Evolutionary conservation across 2,797 vertebrate genomes (phyloP).

Genomic region (Falco concolor): DNA sequence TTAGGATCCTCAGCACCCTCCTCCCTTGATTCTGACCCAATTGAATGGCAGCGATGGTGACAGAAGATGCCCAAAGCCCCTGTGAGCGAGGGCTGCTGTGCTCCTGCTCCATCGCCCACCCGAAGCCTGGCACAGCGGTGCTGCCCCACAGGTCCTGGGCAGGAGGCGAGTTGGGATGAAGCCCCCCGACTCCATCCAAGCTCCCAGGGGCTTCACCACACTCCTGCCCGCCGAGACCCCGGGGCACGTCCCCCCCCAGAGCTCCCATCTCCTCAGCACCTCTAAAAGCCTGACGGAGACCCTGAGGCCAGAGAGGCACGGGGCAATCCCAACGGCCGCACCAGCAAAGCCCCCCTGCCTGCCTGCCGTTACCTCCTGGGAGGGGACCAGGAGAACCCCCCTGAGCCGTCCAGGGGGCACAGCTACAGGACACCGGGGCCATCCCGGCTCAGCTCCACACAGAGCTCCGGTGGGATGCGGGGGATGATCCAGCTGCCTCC

Average conservation of each 20-base stretch:
- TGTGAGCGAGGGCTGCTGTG: rapidly evolving
- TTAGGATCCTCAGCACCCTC: background rate
- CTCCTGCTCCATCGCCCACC: background rate
- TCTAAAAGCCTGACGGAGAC: background rate
- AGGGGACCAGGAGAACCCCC: background rate
- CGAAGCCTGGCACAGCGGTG: rapidly evolving
- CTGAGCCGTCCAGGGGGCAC: rapidly evolving
- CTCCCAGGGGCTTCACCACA: rapidly evolving
- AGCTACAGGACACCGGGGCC: rapidly evolving
- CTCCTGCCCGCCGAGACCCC: background rate
- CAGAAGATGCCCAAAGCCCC: background rate
- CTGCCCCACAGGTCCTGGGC: background rate
- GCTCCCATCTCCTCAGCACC: background rate
- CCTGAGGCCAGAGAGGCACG: rapidly evolving
- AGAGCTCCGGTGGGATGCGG: background rate
- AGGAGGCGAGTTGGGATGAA: rapidly evolving
- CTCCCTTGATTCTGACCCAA: conserved; percentile 3
- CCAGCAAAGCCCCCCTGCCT: background rate
- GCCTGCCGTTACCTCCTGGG: rapidly evolving
- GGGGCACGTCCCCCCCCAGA: rapidly evolving
- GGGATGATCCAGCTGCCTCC: background rate
- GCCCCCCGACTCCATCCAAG: too few relatives aligned
- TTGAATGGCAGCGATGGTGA: background rate
- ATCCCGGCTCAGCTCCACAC: background rate
- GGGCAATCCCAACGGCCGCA: rapidly evolving